Evolutionary conservation across 2,888 invertebrate species (phyloP).

Genomic region (Dolichomitus sp.): DNA sequence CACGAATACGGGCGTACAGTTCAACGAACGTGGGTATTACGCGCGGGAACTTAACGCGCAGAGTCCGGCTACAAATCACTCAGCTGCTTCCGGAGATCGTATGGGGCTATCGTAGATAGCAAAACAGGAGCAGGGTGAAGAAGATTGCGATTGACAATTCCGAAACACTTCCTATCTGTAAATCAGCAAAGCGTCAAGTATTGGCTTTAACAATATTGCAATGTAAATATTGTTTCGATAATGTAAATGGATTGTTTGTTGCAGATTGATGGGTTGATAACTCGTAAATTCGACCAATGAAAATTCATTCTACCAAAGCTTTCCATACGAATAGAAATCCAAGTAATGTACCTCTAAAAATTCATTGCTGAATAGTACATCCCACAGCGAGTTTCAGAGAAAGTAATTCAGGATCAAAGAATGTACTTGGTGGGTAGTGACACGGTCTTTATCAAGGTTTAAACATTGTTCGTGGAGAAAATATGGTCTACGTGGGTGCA

Average conservation of each 20-base stretch:
- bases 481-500: too few species aligned
- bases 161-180: neutral
- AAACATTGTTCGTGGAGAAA: too few species aligned
- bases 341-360: too few species aligned
- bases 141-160: neutral
- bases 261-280: neutral
- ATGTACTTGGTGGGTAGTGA: too few species aligned
- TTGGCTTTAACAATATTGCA: neutral
- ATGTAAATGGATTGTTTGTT: neutral
- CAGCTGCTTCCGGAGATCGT: slow-evolving; percentile 35
- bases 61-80: slow-evolving; percentile 55
- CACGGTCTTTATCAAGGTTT: too few species aligned
- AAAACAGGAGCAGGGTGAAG: neutral
- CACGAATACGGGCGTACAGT: neutral
- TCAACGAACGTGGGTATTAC: slow-evolving; percentile 24
- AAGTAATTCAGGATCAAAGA: too few species aligned
- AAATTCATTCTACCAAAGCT: too few species aligned
- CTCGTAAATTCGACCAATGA: too few species aligned
- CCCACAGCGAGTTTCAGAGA: too few species aligned
- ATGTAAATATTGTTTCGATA: neutral
- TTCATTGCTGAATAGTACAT: too few species aligned
- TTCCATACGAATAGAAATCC: too few species aligned
- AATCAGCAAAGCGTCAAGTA: neutral
- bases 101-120: neutral
- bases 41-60: slow-evolving; percentile 31